Evolutionary conservation across 2,113 vertebrate species (phyloP), one percentile per base, ranked within the genome.

Genomic region (Rissa tridactyla): DNA sequence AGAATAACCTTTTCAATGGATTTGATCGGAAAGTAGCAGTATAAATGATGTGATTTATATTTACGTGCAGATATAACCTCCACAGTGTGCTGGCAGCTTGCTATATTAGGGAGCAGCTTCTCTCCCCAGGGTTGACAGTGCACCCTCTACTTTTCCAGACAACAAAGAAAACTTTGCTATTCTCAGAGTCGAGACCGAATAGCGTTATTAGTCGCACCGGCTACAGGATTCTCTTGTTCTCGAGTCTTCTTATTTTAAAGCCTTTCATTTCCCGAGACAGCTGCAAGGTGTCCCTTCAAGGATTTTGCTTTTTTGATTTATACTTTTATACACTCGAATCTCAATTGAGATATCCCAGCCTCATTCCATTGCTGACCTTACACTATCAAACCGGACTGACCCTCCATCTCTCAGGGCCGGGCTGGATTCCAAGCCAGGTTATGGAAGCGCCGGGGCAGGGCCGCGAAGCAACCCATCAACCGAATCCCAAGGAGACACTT

Each of bases 291-390:
- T 97, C 95, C 97, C 96, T 98, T 98, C 98, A 98, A 98, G 98
- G 97, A 98, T 98, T 96, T 98, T 97, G 90, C 94, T 97, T 97
- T 98, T 98, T 97, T 98, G 97, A 98, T 98, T 98, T 98, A 98
- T 98, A 80, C 86, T 97, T 98, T 98, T 98, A 97, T 97, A 97
- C 90, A 32, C 97, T 97, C 52, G 17, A 94, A 92, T 95, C 96
- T 97, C 98, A 95, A 49, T 95, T 92, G 96, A 97, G 97, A 96
- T 90, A 96, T 97, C 96, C 90, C 49, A 83, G 93, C 94, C 96
- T 98, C 96, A 97, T 98, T 98, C 97, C 65, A n/a, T 97, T 96
- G 92, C 97, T 98, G 98, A 98, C 98, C 97, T 98, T 95, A 80
- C 47, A 9, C 97, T 93, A 98, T 97, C 98, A 98, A 90, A 86